Base-by-base conservation (phyloP, 1,140 invertebrate species). In the Drosophila lacertosa region DNA sequence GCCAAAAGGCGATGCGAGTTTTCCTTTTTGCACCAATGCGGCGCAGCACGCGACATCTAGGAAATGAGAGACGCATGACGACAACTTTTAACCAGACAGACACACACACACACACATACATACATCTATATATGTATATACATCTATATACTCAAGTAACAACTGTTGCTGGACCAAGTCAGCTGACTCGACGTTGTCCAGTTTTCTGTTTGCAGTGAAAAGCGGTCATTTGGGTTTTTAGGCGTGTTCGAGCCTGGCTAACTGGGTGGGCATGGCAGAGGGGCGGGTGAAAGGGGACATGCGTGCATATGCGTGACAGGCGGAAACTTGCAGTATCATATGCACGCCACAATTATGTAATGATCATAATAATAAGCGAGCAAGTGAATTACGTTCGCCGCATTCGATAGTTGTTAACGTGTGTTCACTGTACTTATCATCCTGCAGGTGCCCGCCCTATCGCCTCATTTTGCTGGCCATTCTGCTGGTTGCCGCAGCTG, bases 271-370 rank as follows among this genome's bases (percentile, higher is more conserved):
- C 24, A 18, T 22, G 35, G 47, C 2, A 18, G 7, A 29, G n/a
- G 7, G 13, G 18, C n/a, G 24, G 9, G 15, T 3, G 18, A 33
- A 48, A 32, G 18, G 45, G 48, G 57, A 18, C 57, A 63, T 67
- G 65, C 58, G 77, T 60, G 59, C 76, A 72, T 62, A 63, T 84
- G 74, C 83, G 82, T 88, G 82, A 86, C 77, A 86, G 82, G 82
- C 82, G 82, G 82, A 86, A 86, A 86, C 82, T 82, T 75, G 82
- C 75, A 67, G 74, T 84, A 88, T 88, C 67, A 86, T 86, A 86
- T 86, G 81, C 81, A 86, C 77, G 68, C 47, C 57, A 74, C 73
- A 88, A 81, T 86, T 86, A 86, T 86, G 81, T 73, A 86, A 86
- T 88, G 77, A 72, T 80, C 81, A 65, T 63, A 64, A 63, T 76